Evolutionary conservation across 2,888 invertebrate genomes (phyloP).

Genomic region (Lasioglossum leucozonium): DNA sequence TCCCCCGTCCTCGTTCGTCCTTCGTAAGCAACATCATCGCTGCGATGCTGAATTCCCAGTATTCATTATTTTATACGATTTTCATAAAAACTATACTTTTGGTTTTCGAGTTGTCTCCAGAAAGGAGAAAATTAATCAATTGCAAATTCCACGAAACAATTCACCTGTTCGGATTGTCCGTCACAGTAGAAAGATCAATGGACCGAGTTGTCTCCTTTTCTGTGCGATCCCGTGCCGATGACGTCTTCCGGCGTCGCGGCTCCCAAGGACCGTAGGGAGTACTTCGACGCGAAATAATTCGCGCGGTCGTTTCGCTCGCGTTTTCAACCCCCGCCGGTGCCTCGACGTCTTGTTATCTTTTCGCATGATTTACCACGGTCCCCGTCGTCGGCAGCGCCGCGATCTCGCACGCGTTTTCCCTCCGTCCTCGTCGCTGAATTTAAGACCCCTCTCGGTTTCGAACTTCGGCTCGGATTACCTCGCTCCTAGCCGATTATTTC

Average conservation of each 20-base stretch:
- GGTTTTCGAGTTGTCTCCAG: too few species aligned
- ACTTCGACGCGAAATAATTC: not conserved
- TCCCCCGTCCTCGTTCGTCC: not conserved
- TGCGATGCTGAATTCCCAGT: not conserved
- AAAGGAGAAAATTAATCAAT: too few species aligned
- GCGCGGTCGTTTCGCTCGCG: not conserved
- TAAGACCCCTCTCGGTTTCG: constrained; percentile 22
- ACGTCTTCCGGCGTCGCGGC: not conserved
- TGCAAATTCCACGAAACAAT: too few species aligned
- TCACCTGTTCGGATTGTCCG: too few species aligned
- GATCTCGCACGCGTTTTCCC: not conserved
- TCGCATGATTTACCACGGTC: not conserved
- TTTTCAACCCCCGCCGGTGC: not conserved
- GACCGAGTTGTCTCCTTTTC: not conserved
- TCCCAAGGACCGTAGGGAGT: not conserved
- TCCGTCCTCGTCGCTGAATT: not conserved
- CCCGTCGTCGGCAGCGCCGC: not conserved
- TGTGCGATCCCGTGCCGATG: not conserved
- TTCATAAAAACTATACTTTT: not conserved
- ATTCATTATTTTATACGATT: not conserved
- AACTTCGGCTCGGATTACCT: constrained; percentile 37
- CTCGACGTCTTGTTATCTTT: constrained; percentile 6
- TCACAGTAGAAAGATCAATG: not conserved
- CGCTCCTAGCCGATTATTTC: constrained; percentile 11
- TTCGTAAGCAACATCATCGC: not conserved